Base-by-base conservation (phyloP, 2,888 invertebrate genomes). In the Gymnoscelis rufifasciata region DNA sequence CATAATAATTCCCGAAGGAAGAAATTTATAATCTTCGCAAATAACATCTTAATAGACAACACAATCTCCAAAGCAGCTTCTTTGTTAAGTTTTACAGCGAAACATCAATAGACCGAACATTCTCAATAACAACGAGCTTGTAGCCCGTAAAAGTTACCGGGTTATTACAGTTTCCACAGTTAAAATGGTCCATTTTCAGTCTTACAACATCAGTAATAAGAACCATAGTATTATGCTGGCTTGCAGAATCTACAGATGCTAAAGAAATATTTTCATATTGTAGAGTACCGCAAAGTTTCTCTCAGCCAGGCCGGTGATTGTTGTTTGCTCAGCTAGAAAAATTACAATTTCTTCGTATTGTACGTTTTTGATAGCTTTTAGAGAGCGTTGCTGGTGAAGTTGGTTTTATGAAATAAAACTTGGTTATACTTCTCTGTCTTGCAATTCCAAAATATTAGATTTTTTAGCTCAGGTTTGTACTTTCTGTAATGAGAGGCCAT, bases 311-410 rank as follows among this genome's bases (percentile, higher is more conserved):
- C 56, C 56, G 58, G 57, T 64, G 64, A 67, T 68, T 68, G 66
- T 63, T 64, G 66, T 66, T 69, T 65, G 62, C 58, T 63, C 59
- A 60, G 56, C 57, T 63, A 62, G 64, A 68, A 64, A 64, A 69
- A 67, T 59, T 58, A 47, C 47, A 37, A 37, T 50, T 37, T 23
- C 35, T 38, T 29, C 28, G 12, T 13, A 11, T 38, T 33, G 15
- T 35, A 33, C 43, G 39, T 36, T 43, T 30, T 39, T 11, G 11
- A 35, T 12, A 35, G 12, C 24, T 29, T 43, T 43, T 36, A 7
- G 26, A 39, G 26, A 43, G 31, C 38, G 24, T 35, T 31, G 30
- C 38, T 23, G 14, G 11, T 36, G 39, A 43, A 38, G n/a, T 35
- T 24, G 38, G 24, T 38, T 13, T 14, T 13, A 30, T 15, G 13